Evolutionary conservation across 2,888 invertebrate genomes (phyloP).

Genomic region (Hydrotaea diabolus): DNA sequence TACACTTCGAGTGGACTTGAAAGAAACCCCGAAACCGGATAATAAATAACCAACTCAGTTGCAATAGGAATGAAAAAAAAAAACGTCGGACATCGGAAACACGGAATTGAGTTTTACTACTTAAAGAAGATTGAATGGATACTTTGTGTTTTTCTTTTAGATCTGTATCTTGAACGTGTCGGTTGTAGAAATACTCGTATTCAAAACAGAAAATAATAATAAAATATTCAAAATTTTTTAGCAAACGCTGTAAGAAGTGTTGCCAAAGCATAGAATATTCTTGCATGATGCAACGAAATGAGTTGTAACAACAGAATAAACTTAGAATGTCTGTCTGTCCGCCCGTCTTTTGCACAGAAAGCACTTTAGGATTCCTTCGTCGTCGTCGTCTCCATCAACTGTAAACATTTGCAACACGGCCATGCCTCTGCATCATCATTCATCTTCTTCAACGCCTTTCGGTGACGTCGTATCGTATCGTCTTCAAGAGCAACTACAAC

Average conservation of each 20-base stretch:
- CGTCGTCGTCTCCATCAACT: background rate
- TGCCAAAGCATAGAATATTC: background rate
- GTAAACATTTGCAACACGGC: background rate
- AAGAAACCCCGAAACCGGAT: too few species aligned
- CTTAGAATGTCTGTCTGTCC: background rate
- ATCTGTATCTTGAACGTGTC: too few species aligned
- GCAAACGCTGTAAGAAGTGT: background rate
- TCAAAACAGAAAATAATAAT: background rate
- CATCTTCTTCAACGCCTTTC: constrained; percentile 45
- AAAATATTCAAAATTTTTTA: constrained; percentile 1
- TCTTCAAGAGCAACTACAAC: background rate
- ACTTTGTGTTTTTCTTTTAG: too few species aligned
- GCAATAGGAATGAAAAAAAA: too few species aligned
- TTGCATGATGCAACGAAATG: background rate
- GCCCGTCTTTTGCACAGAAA: background rate
- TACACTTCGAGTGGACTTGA: too few species aligned
- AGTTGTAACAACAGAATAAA: background rate
- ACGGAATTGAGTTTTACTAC: too few species aligned
- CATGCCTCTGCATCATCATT: constrained; percentile 20
- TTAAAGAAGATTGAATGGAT: too few species aligned
- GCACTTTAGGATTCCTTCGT: background rate
- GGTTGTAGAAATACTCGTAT: too few species aligned
- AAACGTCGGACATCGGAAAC: too few species aligned
- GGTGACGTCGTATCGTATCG: constrained; percentile 47
- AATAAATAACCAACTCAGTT: too few species aligned